phyloP scores from a whole-genome alignment of 2,888 invertebrate species.

The Serrognathus titanus region DNA sequence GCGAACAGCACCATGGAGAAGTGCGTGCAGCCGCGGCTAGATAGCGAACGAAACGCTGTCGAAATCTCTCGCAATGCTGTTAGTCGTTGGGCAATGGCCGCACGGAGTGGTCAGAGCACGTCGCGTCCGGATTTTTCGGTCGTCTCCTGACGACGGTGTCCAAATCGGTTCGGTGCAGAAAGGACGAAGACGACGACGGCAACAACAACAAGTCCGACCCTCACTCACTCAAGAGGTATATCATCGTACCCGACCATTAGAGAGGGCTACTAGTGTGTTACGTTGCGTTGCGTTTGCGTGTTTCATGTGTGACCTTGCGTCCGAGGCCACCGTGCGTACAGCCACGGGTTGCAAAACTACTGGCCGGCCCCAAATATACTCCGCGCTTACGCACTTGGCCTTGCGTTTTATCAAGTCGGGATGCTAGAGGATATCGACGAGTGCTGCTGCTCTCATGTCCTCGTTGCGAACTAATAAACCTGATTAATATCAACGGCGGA shows the following conservation, averaged over 20 bases:
- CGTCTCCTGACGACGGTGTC: neutral
- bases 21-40: slow-evolving; percentile 10
- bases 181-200: too few relatives aligned
- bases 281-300: neutral
- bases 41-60: slow-evolving; percentile 9
- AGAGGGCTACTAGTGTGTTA: neutral
- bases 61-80: slow-evolving; percentile 17
- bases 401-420: neutral
- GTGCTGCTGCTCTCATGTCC: too few relatives aligned
- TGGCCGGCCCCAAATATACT: slow-evolving; percentile 5
- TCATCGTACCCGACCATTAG: neutral
- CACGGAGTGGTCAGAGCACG: slow-evolving; percentile 7
- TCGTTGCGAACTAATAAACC: too few relatives aligned
- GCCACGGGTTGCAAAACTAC: slow-evolving; percentile 16
- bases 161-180: too few relatives aligned
- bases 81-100: slow-evolving; percentile 22
- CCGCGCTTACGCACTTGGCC: slow-evolving; percentile 2
- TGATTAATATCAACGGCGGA: too few relatives aligned
- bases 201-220: too few relatives aligned
- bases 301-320: slow-evolving; percentile 22
- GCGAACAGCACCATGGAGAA: slow-evolving; percentile 12
- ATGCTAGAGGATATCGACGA: too few relatives aligned
- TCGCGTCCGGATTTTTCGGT: neutral
- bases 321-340: slow-evolving; percentile 26
- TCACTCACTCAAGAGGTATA: neutral